A percentile compares a stretch with the other conserved stretches of the same genome.
Conservation (phyloP, 2,797 vertebrate genomes). For the Rhinophrynus dorsalis region DNA sequence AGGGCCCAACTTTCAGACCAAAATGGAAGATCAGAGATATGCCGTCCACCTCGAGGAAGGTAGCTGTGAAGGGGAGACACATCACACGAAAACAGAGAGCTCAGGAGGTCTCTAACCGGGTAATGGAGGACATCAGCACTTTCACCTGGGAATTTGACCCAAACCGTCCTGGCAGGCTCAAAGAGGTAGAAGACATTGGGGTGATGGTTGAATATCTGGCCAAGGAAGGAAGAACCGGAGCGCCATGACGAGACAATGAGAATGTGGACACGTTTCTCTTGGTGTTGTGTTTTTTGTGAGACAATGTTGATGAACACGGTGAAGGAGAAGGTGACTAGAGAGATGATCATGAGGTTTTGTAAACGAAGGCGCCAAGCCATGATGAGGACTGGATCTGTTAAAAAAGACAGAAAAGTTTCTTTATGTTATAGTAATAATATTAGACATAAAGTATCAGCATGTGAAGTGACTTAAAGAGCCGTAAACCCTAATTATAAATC, state of each 20-base stretch:
- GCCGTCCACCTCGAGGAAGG: conserved; percentile 71
- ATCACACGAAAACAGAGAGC: conserved; percentile 76
- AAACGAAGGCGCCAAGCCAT: too few species aligned
- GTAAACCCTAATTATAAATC: too few species aligned
- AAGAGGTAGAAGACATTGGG: conserved; percentile 76
- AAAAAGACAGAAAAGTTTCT: too few species aligned
- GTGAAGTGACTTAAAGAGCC: too few species aligned
- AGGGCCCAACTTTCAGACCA: conserved; percentile 67
- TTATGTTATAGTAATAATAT: too few species aligned
- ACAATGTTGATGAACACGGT: too few species aligned
- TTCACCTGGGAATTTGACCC: conserved; percentile 72
- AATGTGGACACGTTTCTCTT: conserved; percentile 19
- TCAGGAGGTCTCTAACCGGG: conserved; percentile 74
- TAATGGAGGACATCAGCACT: conserved; percentile 69
- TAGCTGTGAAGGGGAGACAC: conserved; percentile 75
- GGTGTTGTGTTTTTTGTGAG: too few species aligned
- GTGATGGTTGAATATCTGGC: conserved; percentile 80
- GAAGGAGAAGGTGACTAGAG: too few species aligned
- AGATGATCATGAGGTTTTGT: too few species aligned
- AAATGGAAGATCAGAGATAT: conserved; percentile 68
- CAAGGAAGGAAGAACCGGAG: conserved; percentile 76
- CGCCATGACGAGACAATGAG: conserved; percentile 45
- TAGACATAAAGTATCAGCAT: too few species aligned
- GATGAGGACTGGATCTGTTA: too few species aligned
- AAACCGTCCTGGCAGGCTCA: conserved; percentile 76